phyloP scores from a whole-genome alignment of 2,888 invertebrate species.

The Leucoma salicis region DNA sequence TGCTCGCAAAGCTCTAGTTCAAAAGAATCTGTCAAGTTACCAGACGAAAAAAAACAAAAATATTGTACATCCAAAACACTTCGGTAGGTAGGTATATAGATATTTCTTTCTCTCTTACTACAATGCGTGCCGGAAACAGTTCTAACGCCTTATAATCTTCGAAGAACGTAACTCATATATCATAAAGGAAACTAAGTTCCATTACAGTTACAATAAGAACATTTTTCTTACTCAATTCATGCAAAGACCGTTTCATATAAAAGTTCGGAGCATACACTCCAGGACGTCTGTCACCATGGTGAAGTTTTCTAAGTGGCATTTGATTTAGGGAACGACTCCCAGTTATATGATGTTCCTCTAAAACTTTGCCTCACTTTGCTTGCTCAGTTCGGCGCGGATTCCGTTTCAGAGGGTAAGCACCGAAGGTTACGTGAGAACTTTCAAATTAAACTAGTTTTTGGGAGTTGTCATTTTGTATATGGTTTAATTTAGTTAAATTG shows the following conservation, averaged over 20 bases:
- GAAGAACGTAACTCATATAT: background rate
- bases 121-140: too few species aligned
- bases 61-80: too few species aligned
- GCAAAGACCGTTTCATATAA: slow-evolving; percentile 4
- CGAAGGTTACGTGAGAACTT: slow-evolving; percentile 7
- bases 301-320: slow-evolving; percentile 34
- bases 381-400: slow-evolving; percentile 7
- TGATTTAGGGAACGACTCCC: slow-evolving; percentile 32
- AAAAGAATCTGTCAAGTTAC: too few species aligned
- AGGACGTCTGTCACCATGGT: slow-evolving; percentile 18
- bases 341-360: slow-evolving; percentile 22
- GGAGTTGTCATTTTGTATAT: background rate
- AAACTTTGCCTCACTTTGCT: slow-evolving; percentile 22
- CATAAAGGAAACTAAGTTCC: background rate
- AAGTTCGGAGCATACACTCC: slow-evolving; percentile 14
- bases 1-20: too few species aligned
- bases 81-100: too few species aligned
- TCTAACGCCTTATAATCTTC: background rate
- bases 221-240: background rate
- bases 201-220: background rate
- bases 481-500: too few species aligned
- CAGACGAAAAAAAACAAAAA: too few species aligned
- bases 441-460: slow-evolving; percentile 3
- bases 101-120: too few species aligned
- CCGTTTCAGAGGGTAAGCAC: slow-evolving; percentile 1